phyloP scores from a whole-genome alignment of 2,888 invertebrate genomes.

The Drepanosiphum platanoidis region DNA sequence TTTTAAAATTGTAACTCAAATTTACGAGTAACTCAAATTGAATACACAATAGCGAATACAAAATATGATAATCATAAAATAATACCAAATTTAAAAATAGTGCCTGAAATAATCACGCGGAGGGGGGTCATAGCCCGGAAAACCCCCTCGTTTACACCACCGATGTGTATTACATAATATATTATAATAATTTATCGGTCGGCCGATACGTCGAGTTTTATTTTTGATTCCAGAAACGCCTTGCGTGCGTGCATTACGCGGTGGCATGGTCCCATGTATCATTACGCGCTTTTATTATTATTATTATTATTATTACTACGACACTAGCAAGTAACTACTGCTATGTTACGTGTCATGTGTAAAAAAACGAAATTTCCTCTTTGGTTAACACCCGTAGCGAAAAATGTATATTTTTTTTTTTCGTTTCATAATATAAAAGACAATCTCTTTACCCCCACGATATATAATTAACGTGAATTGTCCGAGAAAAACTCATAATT shows the following conservation, averaged over 20 bases:
- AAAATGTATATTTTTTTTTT: background rate
- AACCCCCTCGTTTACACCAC: too few species aligned
- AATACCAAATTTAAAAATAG: too few species aligned
- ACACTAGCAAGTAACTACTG: background rate
- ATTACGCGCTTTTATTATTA: background rate
- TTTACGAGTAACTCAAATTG: too few species aligned
- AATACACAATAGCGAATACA: too few species aligned
- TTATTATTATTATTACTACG: background rate
- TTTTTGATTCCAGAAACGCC: constrained; percentile 29
- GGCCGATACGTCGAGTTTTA: background rate
- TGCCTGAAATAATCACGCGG: too few species aligned
- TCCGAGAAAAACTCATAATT: background rate
- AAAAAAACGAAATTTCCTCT: background rate
- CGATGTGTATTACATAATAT: background rate
- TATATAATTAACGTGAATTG: constrained; percentile 16
- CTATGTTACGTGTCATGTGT: background rate
- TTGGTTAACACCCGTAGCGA: constrained; percentile 7
- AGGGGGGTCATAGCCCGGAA: too few species aligned
- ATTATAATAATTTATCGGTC: background rate
- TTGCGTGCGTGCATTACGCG: background rate
- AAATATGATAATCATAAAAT: too few species aligned
- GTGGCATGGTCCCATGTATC: background rate
- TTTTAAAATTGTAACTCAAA: too few species aligned
- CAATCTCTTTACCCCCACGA: constrained; percentile 8
- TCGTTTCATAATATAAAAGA: background rate